Conservation (phyloP, 2,797 vertebrate species). For the Mus caroli region DNA sequence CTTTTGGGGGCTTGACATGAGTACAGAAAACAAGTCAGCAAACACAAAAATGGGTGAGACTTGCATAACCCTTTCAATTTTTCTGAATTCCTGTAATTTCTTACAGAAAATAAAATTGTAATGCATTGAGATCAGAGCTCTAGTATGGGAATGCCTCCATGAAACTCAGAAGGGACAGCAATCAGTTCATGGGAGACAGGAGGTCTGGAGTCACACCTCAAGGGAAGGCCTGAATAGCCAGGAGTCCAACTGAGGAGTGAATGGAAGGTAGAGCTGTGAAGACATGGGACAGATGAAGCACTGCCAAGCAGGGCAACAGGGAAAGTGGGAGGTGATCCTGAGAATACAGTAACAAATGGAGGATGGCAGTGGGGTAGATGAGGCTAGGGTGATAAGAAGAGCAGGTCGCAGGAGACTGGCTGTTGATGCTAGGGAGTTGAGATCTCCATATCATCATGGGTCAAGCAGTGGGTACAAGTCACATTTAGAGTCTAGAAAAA, state of each 20-base stretch:
- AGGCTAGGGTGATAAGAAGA: not conserved
- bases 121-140: not conserved
- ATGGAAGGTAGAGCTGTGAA: not conserved
- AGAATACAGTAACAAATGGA: not conserved
- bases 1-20: not conserved
- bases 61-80: not conserved
- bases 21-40: not conserved
- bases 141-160: not conserved
- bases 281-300: not conserved
- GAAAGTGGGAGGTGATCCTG: not conserved
- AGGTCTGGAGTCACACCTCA: not conserved
- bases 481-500: not conserved
- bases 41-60: not conserved
- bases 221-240: not conserved
- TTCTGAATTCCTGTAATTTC: not conserved
- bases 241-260: not conserved
- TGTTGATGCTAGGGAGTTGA: not conserved
- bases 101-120: slow-evolving; percentile 29
- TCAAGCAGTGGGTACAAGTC: not conserved
- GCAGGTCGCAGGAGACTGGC: fast-evolving
- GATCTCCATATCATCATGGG: not conserved
- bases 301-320: not conserved
- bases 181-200: not conserved
- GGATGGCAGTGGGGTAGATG: not conserved
- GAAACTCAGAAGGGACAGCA: slow-evolving; percentile 15